Evolutionary conservation across 2,888 invertebrate species (phyloP), one percentile per base, ranked within the genome.

Genomic region (Heliothis peltigera): DNA sequence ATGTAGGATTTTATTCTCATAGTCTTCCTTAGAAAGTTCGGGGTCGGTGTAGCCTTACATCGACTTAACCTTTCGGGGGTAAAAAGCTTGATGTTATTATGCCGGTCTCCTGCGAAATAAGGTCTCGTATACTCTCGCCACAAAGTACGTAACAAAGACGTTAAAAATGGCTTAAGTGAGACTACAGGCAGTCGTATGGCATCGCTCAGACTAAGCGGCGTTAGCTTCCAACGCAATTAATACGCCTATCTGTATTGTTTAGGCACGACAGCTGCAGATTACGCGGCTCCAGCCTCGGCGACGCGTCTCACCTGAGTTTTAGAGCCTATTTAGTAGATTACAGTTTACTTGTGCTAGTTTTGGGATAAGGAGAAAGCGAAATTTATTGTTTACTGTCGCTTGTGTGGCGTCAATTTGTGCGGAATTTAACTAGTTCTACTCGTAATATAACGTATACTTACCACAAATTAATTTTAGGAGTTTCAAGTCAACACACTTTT

Each of bases 121-220:
- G 15, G n/a, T 1, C 28, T 56, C 49, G 62, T 75, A 21, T 57
- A 17, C 22, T 28, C 51, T 4, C 47, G 21, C 25, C 17, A n/a
- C 39, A 6, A 21, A 19, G 43, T 10, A 73, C 60, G 60, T 55
- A 62, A 48, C 43, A 51, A 43, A 75, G 62, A 70, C 79, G 19
- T 75, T 75, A 75, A 75, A 75, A 75, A 78, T 75, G 53, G 75
- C 75, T 75, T 64, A 53, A 69, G 19, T 56, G 44, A 78, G 75
- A 78, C 73, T 61, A 47, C 51, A 60, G 52, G 61, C 62, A 53
- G 70, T 57, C 51, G 39, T 59, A 54, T 7, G 44, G 79, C 58
- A 19, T 42, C 25, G 46, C 56, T 69, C 39, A 75, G 61, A 56
- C 61, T 12, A n/a, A 58, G 69, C 42, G 32, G 48, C 5, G 21